Evolutionary conservation across 2,797 vertebrate species (phyloP), one percentile per base, ranked within the genome.

Genomic region (Sebastes oblongus): DNA sequence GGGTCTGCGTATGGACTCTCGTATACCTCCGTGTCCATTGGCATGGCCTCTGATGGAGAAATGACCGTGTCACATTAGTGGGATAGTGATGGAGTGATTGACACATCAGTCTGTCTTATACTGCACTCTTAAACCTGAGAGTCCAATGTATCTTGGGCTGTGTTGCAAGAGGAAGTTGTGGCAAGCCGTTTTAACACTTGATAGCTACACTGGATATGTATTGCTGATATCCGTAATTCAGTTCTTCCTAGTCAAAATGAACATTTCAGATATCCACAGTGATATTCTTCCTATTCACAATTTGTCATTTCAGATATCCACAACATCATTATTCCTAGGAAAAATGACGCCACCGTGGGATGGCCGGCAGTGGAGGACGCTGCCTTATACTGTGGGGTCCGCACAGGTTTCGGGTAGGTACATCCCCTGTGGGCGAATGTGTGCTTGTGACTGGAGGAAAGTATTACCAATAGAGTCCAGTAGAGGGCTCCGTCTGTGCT

Each of bases 1-100:
- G 98, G 98, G 92, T 99, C 98, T 0, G 98, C 98, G 0, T 99
- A 99, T 4, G 98, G 98, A 89, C 98, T 98, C 89, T 98, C 97
- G 6, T 99, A 99, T 11, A 98, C 97, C 62, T 95, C 95, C 0
- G 97, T 98, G 90, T 98, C 97, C 98, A 99, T 99, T 16, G 98
- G 98, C 93, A 99, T 95, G 3, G 96, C 96, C 79, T 96, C 95
- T 91, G 81, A 30, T 18, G 58, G 32, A 81, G 24, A 58, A 77
- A 80, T 5, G 0, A 56, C 16, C 18, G n/a, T 8, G 11, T 29
- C 8, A 36, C 50, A 24, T 18, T 14, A 11, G 13, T 24, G 6
- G 12, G 29, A 14, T 30, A 36, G 29, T 42, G 22, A 50, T 7
- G 18, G 27, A 66, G 52, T 27, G 20, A 71, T 18, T 42, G 20